Evolutionary conservation across 2,113 vertebrate genomes (phyloP).

Genomic region (Podilymbus podiceps): DNA sequence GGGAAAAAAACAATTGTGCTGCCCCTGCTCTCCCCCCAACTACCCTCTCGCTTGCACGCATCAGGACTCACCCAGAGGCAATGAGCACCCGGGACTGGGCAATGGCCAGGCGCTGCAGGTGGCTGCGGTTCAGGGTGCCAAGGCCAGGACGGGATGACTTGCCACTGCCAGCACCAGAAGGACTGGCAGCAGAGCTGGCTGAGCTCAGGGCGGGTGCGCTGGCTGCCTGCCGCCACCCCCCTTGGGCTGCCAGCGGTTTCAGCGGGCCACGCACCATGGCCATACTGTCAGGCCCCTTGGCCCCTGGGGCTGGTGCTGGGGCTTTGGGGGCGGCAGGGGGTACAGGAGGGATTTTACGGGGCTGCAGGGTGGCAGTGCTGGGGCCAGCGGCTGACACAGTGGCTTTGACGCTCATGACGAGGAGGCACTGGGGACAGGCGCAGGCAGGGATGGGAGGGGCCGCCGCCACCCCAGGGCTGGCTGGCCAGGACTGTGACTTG

Average conservation of each 20-base stretch:
- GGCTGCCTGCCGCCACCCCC: slow-evolving; percentile 64
- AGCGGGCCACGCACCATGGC: slow-evolving; percentile 33
- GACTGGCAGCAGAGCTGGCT: slow-evolving; percentile 51
- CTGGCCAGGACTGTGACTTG: slow-evolving; percentile 77
- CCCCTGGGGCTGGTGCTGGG: not conserved
- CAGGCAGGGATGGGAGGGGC: slow-evolving; percentile 76
- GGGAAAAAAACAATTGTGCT: rapidly evolving
- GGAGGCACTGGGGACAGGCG: slow-evolving; percentile 88
- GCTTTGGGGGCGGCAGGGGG: not conserved
- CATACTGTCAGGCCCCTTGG: not conserved
- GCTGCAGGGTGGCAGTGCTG: slow-evolving; percentile 57
- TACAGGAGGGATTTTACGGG: not conserved
- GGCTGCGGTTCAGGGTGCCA: slow-evolving; percentile 82
- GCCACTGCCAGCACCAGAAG: not conserved
- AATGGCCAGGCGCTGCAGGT: slow-evolving; percentile 88
- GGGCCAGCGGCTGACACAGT: not conserved
- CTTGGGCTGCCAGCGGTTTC: slow-evolving; percentile 74
- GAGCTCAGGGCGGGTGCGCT: slow-evolving; percentile 66
- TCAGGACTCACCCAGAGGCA: slow-evolving; percentile 86
- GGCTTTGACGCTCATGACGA: slow-evolving; percentile 87
- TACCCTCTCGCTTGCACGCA: rapidly evolving
- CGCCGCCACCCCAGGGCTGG: slow-evolving; percentile 19
- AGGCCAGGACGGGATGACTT: slow-evolving; percentile 72
- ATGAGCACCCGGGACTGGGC: slow-evolving; percentile 93
- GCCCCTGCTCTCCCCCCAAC: rapidly evolving